These are phyloP conservation scores for Eudyptes chrysolophus DNA, from an alignment of 2,113 vertebrate species.

Conservation along the genomic window DNA sequence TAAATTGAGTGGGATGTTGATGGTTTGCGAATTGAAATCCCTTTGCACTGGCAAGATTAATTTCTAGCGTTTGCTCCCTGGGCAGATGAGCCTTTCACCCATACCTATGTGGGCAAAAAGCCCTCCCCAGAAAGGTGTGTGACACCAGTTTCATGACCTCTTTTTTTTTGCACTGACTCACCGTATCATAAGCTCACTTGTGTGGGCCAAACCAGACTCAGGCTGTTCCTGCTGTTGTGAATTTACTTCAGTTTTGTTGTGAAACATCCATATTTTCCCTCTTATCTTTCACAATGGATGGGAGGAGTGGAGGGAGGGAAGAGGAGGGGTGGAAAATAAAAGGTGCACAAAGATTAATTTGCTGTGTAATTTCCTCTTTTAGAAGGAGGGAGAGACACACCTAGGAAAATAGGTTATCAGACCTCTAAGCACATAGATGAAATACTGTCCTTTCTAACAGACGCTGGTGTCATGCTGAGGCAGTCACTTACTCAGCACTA, in stretches of 20 bases:
- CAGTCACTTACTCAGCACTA: constrained; percentile 25
- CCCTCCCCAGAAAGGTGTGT: background rate
- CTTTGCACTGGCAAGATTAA: background rate
- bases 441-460: background rate
- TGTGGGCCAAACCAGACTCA: background rate
- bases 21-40: background rate
- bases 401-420: background rate
- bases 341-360: constrained; percentile 19
- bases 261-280: background rate
- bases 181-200: background rate
- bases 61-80: background rate
- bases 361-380: background rate
- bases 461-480: background rate
- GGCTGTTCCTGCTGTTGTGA: background rate
- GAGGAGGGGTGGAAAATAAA: background rate
- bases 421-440: background rate
- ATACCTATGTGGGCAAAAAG: background rate
- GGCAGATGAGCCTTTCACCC: background rate
- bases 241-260: background rate
- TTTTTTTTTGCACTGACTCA: background rate
- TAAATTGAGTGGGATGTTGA: background rate
- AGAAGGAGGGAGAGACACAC: background rate
- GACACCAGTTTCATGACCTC: background rate
- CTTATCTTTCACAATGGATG: background rate
- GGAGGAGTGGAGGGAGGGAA: background rate